A percentile compares a stretch with the other conserved stretches of the same genome.
phyloP scores from a whole-genome alignment of 2,113 vertebrate genomes.

The Aegotheles bennettii region DNA sequence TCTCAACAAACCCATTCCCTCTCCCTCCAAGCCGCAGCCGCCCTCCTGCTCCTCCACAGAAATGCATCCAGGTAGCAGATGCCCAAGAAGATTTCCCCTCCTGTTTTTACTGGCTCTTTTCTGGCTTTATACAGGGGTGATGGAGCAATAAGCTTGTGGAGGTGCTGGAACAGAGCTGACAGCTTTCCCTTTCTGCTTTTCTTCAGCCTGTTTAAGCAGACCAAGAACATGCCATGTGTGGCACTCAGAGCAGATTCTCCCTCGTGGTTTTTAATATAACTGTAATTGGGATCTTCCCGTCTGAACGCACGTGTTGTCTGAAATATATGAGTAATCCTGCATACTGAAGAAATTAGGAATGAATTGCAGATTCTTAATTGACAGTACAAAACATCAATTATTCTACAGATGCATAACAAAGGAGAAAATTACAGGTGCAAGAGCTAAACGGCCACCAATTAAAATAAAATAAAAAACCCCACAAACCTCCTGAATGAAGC shows the following conservation, averaged over 20 bases:
- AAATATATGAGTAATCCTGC: background rate
- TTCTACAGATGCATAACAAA: slow-evolving; percentile 24
- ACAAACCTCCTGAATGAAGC: background rate
- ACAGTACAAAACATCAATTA: slow-evolving; percentile 55
- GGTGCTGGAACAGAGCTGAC: background rate
- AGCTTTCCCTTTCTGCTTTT: background rate
- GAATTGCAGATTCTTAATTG: slow-evolving; percentile 44
- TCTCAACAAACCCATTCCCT: background rate
- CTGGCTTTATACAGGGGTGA: background rate
- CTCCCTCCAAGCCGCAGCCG: background rate
- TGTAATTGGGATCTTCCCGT: background rate
- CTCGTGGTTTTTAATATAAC: background rate
- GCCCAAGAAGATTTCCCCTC: background rate
- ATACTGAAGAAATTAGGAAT: slow-evolving; percentile 24
- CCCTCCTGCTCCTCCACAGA: background rate
- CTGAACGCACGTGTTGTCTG: background rate
- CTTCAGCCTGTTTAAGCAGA: background rate
- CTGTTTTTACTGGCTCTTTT: background rate
- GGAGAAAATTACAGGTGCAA: slow-evolving; percentile 55
- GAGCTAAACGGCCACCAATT: slow-evolving; percentile 24
- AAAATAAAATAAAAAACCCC: background rate
- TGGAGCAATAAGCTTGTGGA: background rate
- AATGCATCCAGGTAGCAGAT: background rate
- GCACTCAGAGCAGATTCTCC: background rate
- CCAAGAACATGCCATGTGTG: background rate